A percentile compares a stretch with the other conserved stretches of the same genome.
These are phyloP conservation scores for Polypterus senegalus DNA, from an alignment of 2,113 vertebrate genomes.

Conservation along the genomic window DNA sequence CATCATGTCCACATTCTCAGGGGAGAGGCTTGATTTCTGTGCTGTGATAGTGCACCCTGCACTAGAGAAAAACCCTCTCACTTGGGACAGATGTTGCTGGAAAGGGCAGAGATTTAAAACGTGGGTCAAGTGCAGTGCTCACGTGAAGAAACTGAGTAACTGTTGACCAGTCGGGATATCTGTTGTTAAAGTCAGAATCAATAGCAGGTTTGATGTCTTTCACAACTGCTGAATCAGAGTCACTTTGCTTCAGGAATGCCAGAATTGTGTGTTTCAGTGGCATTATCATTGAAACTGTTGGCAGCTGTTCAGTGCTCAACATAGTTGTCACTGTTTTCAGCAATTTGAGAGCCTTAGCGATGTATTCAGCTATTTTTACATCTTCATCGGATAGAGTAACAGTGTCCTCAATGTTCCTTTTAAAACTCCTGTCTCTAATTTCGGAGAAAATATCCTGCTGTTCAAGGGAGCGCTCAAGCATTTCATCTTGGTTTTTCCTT, in stretches of 20 bases:
- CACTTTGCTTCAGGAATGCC: conserved; percentile 14
- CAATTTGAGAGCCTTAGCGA: not conserved
- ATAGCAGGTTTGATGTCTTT: conserved; percentile 3
- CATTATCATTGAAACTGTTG: conserved; percentile 16
- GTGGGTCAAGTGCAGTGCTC: conserved; percentile 8
- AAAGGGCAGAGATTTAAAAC: conserved; percentile 4
- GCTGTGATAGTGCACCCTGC: conserved; percentile 4
- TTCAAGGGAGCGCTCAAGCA: conserved; percentile 1
- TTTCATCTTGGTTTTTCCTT: conserved; percentile 13
- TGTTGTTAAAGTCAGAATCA: conserved; percentile 5
- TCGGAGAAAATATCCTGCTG: conserved; percentile 8
- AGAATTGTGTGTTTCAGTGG: conserved; percentile 18
- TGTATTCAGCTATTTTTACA: conserved; percentile 5
- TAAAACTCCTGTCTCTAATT: conserved; percentile 11
- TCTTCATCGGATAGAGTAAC: not conserved
- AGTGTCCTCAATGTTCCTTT: conserved; percentile 6
- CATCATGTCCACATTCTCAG: conserved; percentile 17
- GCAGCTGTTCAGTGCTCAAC: conserved; percentile 15
- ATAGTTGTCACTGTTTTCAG: conserved; percentile 6
- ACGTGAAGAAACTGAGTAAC: conserved; percentile 10
- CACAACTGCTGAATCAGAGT: not conserved
- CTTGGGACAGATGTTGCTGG: conserved; percentile 15
- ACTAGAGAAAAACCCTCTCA: conserved; percentile 13
- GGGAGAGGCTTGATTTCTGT: conserved; percentile 16
- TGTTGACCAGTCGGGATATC: conserved; percentile 8